These are phyloP conservation scores for Pammene aurita DNA, from an alignment of 2,888 invertebrate genomes.

Conservation along the genomic window DNA sequence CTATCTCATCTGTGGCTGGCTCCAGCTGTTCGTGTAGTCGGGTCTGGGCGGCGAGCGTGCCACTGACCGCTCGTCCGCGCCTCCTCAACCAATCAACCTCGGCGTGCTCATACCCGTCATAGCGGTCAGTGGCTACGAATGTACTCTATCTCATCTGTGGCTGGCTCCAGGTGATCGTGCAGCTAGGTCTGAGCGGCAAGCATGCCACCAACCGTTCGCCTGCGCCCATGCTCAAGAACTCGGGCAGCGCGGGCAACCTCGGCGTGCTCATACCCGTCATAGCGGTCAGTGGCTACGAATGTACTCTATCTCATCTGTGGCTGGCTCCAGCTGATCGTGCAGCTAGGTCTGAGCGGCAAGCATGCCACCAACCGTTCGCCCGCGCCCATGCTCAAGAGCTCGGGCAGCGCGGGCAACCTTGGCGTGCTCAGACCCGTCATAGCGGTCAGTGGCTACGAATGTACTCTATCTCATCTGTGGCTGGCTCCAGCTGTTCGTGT, in stretches of 20 bases:
- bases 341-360: constrained; percentile 98
- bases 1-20: constrained; percentile 67
- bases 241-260: constrained; percentile 97
- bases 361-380: constrained; percentile 96
- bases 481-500: constrained; percentile 98
- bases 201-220: constrained; percentile 96
- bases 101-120: constrained; percentile 99
- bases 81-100: constrained; percentile 94
- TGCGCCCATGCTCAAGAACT: constrained; percentile 88
- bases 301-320: background rate
- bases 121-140: constrained; percentile 84
- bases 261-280: constrained; percentile 99
- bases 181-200: constrained; percentile 98
- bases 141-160: too few species aligned
- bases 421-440: constrained; percentile 99
- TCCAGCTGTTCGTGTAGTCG: constrained; percentile 98
- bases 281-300: constrained; percentile 84
- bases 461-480: background rate
- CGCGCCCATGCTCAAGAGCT: constrained; percentile 86
- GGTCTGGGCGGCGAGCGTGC: constrained; percentile 98
- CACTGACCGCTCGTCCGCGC: constrained; percentile 92
- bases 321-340: constrained; percentile 98
- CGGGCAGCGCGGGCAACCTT: constrained; percentile 97
- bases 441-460: constrained; percentile 84
- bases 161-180: constrained; percentile 98